These are phyloP conservation scores for Lasioglossum marginatum DNA, from an alignment of 2,888 invertebrate species.

Conservation along the genomic window DNA sequence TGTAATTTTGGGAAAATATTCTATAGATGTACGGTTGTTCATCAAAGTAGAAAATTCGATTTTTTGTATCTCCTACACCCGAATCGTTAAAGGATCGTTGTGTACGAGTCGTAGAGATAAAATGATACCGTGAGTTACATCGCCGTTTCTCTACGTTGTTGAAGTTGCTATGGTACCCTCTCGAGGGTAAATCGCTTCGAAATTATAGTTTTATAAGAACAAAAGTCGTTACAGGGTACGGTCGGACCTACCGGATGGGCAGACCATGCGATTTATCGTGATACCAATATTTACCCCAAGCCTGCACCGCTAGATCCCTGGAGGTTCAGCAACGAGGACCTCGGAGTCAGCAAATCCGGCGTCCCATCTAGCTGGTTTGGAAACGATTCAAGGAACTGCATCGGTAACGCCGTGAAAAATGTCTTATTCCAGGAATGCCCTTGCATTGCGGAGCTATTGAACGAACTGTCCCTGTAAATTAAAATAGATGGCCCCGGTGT, in stretches of 20 bases:
- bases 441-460: slow-evolving; percentile 15
- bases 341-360: slow-evolving; percentile 68
- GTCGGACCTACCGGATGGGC: slow-evolving; percentile 68
- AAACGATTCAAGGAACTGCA: slow-evolving; percentile 73
- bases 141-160: slow-evolving; percentile 7
- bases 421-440: slow-evolving; percentile 36
- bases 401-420: slow-evolving; percentile 66
- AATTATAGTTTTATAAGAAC: slow-evolving; percentile 70
- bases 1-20: background rate
- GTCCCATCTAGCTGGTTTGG: slow-evolving; percentile 70
- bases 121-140: slow-evolving; percentile 16
- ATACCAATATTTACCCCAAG: slow-evolving; percentile 74
- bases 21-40: background rate
- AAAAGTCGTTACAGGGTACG: slow-evolving; percentile 67
- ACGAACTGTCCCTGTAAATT: slow-evolving; percentile 13
- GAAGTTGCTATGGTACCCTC: slow-evolving; percentile 37
- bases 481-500: background rate
- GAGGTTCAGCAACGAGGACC: slow-evolving; percentile 71
- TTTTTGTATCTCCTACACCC: background rate
- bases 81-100: background rate
- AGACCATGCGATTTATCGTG: slow-evolving; percentile 72
- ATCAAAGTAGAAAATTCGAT: background rate
- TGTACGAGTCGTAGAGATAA: background rate
- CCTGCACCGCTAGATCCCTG: slow-evolving; percentile 75
- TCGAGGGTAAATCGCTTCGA: slow-evolving; percentile 62